These are phyloP conservation scores for Chionis minor DNA, from an alignment of 2,113 vertebrate species.

Conservation along the genomic window DNA sequence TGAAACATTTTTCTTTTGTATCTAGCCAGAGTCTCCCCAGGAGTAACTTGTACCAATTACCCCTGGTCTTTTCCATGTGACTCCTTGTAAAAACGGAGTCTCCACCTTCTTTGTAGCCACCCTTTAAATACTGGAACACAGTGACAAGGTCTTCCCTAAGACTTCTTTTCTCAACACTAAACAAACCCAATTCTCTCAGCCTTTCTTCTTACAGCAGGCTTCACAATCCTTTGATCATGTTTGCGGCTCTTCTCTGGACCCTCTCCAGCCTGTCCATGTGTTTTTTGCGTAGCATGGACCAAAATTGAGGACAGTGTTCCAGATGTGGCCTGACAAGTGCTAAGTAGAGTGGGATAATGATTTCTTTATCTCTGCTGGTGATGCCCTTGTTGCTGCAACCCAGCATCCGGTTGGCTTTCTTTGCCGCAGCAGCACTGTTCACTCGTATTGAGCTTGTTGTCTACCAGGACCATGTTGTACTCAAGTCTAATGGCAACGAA, in stretches of 20 bases:
- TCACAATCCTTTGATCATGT: neutral
- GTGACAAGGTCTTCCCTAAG: neutral
- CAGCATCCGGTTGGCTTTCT: neutral
- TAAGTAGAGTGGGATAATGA: neutral
- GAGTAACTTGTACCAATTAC: neutral
- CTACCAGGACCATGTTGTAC: neutral
- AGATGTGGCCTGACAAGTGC: neutral
- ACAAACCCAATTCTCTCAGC: neutral
- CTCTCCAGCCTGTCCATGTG: neutral
- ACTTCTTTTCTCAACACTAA: neutral
- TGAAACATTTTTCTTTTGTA: neutral
- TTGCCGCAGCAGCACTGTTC: neutral
- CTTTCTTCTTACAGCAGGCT: neutral
- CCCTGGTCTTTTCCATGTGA: neutral
- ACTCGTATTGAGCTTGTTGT: neutral
- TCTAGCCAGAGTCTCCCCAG: neutral
- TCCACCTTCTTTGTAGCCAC: neutral
- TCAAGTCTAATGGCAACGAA: neutral
- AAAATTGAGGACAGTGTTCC: neutral
- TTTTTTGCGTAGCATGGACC: neutral
- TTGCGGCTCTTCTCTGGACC: neutral
- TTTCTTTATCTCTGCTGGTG: neutral
- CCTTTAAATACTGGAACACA: neutral
- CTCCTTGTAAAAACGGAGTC: neutral
- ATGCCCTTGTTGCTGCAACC: neutral